Evolutionary conservation across 2,113 vertebrate species (phyloP).

Genomic region (Prunella himalayana): DNA sequence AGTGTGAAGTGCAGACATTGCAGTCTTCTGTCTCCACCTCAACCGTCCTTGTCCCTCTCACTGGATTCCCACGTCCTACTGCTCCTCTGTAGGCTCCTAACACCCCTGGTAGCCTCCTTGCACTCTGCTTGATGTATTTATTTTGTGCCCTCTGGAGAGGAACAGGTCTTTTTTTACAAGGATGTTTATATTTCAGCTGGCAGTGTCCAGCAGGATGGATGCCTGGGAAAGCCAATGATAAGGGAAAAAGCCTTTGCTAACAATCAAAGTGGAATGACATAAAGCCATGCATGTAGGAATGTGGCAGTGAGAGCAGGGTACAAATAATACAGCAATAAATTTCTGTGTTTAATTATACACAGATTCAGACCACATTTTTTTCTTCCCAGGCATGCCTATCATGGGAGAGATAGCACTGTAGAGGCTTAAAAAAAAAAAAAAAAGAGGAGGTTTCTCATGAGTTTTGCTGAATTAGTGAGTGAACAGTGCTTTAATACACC

Average conservation of each 20-base stretch:
- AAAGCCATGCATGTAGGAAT: neutral
- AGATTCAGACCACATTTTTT: neutral
- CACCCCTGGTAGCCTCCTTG: neutral
- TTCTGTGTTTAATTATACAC: slow-evolving; percentile 43
- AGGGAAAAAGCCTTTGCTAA: neutral
- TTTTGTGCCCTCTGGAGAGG: neutral
- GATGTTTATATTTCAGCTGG: neutral
- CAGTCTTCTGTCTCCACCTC: neutral
- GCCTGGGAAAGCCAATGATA: neutral
- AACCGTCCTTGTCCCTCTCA: neutral
- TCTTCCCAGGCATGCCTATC: neutral
- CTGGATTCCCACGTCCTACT: neutral
- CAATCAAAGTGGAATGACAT: neutral
- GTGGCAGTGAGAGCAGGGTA: neutral
- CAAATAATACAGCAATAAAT: neutral
- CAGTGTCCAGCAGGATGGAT: neutral
- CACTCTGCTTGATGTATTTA: neutral
- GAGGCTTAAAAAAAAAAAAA: neutral
- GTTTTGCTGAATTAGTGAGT: slow-evolving; percentile 58
- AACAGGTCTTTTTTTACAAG: neutral
- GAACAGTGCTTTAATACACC: slow-evolving; percentile 63
- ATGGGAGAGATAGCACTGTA: neutral
- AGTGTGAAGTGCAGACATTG: neutral
- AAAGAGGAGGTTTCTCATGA: slow-evolving; percentile 47
- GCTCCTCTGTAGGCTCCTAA: neutral